These are phyloP conservation scores for Callospermophilus lateralis DNA, from an alignment of 2,113 vertebrate species.

Conservation along the genomic window DNA sequence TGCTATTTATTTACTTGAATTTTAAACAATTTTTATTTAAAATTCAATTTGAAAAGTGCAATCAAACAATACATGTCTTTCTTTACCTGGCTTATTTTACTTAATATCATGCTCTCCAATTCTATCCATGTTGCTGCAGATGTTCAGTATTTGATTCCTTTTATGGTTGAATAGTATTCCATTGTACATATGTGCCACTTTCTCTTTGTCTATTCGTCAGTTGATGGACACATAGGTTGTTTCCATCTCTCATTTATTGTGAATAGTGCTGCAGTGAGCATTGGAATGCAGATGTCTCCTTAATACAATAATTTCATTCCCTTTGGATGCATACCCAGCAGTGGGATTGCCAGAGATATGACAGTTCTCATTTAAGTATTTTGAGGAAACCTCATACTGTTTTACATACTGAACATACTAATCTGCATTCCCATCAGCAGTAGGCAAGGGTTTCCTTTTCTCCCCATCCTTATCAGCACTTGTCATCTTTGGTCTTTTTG, in stretches of 20 bases:
- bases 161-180: neutral
- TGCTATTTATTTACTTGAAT: neutral
- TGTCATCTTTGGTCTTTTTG: neutral
- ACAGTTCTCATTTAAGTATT: neutral
- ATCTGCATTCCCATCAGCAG: too few relatives aligned
- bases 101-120: neutral
- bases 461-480: neutral
- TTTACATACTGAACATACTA: neutral
- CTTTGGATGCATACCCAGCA: too few relatives aligned
- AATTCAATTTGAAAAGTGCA: neutral
- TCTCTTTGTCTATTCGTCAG: neutral
- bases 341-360: neutral
- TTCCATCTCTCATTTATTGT: too few relatives aligned
- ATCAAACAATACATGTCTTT: neutral
- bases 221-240: neutral
- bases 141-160: neutral
- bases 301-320: neutral
- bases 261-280: too few relatives aligned
- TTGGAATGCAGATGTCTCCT: too few relatives aligned
- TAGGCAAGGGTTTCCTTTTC: too few relatives aligned
- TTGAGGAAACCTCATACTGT: neutral
- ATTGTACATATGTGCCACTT: neutral
- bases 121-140: neutral
- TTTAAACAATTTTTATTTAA: neutral
- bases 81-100: neutral